Base-by-base conservation (phyloP, 2,113 vertebrate genomes). In the Lophura nycthemera region DNA sequence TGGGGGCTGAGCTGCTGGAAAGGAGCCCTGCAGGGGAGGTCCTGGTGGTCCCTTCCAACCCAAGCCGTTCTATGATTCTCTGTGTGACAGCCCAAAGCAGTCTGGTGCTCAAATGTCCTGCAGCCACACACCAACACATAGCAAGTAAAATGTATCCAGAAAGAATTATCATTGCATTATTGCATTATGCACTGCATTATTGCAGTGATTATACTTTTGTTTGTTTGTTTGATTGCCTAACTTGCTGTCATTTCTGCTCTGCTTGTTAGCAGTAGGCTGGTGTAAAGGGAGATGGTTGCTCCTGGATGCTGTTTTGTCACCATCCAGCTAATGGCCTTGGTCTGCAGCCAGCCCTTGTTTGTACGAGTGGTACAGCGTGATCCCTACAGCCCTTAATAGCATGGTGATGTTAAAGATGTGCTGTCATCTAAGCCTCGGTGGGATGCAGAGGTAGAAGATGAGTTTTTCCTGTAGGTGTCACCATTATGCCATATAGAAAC, bases 391-490 rank as follows among this genome's bases (percentile, higher is more conserved):
- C 47, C 59, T 84, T 50, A 8, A 20, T 34, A 18, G 56, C 32
- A 60, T 36, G 61, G 0, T 59, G 14, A 27, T 47, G 10, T 14
- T 38, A 14, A 54, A 5, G 50, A 5, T 40, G 67, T 25, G 59
- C 30, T 57, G 89, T 56, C 70, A 50, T 36, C 81, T 0, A 2
- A 48, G 32, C 42, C 42, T 38, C n/a, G 57, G n/a, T 8, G 63
- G 24, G 82, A 69, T 76, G 87, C 67, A 43, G 74, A 63, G 60
- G 50, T 10, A 76, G 61, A 66, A 34, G 25, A 65, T 34, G 89
- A 75, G 36, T 36, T 43, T 79, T 91, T 83, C 93, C 96, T 96
- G 79, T 94, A 96, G 96, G 65, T 96, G 96, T 95, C 96, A 91
- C 88, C 90, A 74, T 75, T 48, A 34, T 30, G 34, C 92, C 25